These are phyloP conservation scores for Hyles vespertilio DNA, from an alignment of 1,140 invertebrate species.

Conservation along the genomic window DNA sequence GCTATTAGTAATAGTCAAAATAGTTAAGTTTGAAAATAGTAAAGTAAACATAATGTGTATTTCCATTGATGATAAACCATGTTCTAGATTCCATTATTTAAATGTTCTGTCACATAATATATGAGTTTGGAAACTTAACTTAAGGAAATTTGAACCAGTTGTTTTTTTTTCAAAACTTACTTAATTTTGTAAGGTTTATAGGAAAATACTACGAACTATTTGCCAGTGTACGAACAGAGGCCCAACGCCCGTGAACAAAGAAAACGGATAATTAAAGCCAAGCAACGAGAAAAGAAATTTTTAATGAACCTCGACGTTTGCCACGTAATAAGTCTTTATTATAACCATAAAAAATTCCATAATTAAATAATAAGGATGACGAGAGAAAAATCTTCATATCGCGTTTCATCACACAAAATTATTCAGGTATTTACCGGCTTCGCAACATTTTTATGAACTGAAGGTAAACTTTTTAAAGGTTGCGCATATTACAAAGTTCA, in stretches of 20 bases:
- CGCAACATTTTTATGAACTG: constrained; percentile 2
- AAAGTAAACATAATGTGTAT: too few species aligned
- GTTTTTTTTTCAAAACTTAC: not conserved
- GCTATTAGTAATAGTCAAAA: too few species aligned
- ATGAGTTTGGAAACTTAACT: too few species aligned
- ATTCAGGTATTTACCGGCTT: not conserved
- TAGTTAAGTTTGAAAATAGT: too few species aligned
- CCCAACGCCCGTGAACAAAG: constrained; percentile 56
- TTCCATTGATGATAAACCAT: too few species aligned
- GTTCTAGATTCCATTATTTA: too few species aligned
- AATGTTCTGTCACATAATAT: too few species aligned
- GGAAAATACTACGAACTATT: constrained; percentile 41
- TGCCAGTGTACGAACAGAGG: constrained; percentile 39
- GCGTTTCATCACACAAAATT: constrained; percentile 11
- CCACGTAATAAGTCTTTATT: constrained; percentile 64
- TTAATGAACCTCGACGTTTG: constrained; percentile 62
- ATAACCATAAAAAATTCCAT: constrained; percentile 53
- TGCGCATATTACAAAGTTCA: not conserved
- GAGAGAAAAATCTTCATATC: constrained; percentile 24
- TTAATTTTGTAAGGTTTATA: constrained; percentile 17
- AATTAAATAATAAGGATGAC: constrained; percentile 48
- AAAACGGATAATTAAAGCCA: constrained; percentile 69
- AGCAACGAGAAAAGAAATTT: constrained; percentile 62
- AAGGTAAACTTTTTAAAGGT: constrained; percentile 1
- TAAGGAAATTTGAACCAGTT: too few species aligned